Conservation (phyloP, 1,140 invertebrate species). For the Formica selysi region DNA sequence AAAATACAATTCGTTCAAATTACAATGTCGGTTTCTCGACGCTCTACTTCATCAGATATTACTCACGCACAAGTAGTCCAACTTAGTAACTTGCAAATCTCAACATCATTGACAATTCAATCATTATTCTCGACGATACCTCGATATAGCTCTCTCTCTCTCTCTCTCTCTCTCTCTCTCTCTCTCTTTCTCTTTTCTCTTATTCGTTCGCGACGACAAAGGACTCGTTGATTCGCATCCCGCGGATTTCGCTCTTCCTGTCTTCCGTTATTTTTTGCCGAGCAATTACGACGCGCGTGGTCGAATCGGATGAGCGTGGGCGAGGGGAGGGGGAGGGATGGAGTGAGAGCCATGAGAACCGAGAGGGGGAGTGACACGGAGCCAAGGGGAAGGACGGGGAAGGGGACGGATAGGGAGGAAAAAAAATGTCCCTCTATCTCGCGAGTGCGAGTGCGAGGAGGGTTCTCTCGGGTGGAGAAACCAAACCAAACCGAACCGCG, state of each 20-base stretch:
- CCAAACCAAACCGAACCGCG: constrained; percentile 63
- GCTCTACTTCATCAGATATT: background rate
- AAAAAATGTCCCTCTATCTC: constrained; percentile 70
- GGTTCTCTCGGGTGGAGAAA: constrained; percentile 63
- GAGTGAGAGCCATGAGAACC: constrained; percentile 15
- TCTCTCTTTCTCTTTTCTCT: too few relatives aligned
- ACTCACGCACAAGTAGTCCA: background rate
- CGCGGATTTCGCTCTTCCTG: background rate
- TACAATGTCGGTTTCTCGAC: background rate
- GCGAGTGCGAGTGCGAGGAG: constrained; percentile 64
- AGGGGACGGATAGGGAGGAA: constrained; percentile 24
- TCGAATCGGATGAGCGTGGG: constrained; percentile 9
- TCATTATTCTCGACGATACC: constrained; percentile 19
- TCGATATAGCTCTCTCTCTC: background rate
- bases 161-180: constrained; percentile 15
- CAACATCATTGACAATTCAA: constrained; percentile 9
- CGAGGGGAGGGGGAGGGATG: constrained; percentile 17
- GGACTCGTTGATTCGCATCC: constrained; percentile 18
- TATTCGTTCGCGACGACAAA: background rate
- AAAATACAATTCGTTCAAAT: constrained; percentile 32
- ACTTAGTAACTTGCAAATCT: constrained; percentile 36
- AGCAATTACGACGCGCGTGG: constrained; percentile 50
- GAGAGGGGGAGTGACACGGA: background rate
- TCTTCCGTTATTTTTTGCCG: constrained; percentile 49
- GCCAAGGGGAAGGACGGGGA: constrained; percentile 35